Conservation (phyloP, 1,140 invertebrate species). For the Olivierus martensii region DNA sequence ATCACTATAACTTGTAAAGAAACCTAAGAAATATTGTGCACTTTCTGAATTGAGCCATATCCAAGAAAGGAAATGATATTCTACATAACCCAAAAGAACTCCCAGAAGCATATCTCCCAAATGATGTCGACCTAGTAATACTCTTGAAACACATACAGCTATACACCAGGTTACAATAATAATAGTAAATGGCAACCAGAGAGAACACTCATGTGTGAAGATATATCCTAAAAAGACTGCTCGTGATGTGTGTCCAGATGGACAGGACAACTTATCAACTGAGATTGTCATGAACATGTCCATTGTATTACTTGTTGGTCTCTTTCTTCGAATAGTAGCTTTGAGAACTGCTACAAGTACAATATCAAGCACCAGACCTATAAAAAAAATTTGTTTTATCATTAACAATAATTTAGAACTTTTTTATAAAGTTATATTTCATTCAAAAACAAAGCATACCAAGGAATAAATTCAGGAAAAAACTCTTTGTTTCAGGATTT, state of each 20-base stretch:
- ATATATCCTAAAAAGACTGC: slow-evolving; percentile 59
- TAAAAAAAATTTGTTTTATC: slow-evolving; percentile 29
- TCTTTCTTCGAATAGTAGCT: slow-evolving; percentile 53
- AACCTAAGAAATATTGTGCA: slow-evolving; percentile 8
- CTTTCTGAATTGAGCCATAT: slow-evolving; percentile 12
- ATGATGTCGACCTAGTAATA: slow-evolving; percentile 70
- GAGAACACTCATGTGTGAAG: slow-evolving; percentile 33
- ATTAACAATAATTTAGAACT: neutral
- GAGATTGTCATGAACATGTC: slow-evolving; percentile 46
- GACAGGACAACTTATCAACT: slow-evolving; percentile 87
- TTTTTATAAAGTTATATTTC: neutral
- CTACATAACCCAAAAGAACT: slow-evolving; percentile 52
- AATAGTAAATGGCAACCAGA: slow-evolving; percentile 33
- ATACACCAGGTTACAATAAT: slow-evolving; percentile 46
- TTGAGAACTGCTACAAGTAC: slow-evolving; percentile 67
- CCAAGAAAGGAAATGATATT: slow-evolving; percentile 26
- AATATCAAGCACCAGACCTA: slow-evolving; percentile 75
- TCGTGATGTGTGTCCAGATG: slow-evolving; percentile 88
- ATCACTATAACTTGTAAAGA: slow-evolving; percentile 7
- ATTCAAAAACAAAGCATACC: slow-evolving; percentile 35
- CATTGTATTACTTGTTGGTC: slow-evolving; percentile 49
- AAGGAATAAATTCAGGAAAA: slow-evolving; percentile 69
- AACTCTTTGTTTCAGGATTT: slow-evolving; percentile 47
- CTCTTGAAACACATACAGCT: slow-evolving; percentile 57
- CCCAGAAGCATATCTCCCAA: slow-evolving; percentile 71